Evolutionary conservation across 2,113 vertebrate species (phyloP).

Genomic region (Alligator sinensis): DNA sequence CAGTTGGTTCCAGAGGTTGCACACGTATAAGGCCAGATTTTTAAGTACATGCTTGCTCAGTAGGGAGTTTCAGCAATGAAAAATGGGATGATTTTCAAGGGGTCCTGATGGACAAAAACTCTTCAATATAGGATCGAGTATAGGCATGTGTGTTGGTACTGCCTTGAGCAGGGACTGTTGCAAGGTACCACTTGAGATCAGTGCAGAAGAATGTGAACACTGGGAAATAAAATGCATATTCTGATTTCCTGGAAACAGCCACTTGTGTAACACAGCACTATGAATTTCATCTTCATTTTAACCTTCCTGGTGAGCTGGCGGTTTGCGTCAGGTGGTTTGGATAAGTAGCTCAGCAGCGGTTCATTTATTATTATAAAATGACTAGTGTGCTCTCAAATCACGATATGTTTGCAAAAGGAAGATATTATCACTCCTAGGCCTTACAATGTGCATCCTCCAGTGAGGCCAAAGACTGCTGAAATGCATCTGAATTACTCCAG

Average conservation of each 20-base stretch:
- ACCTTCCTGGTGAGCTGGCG: background rate
- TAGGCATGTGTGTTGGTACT: background rate
- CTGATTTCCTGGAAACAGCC: background rate
- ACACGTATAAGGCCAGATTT: background rate
- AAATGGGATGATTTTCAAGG: background rate
- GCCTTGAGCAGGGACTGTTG: background rate
- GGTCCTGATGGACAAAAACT: background rate
- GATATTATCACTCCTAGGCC: background rate
- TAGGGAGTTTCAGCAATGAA: background rate
- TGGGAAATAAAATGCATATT: background rate
- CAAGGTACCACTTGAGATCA: background rate
- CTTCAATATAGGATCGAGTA: background rate
- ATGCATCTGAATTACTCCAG: background rate
- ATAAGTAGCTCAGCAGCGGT: background rate
- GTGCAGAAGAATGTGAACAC: background rate
- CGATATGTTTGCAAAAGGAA: background rate
- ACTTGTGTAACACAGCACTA: background rate
- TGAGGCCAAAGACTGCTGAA: background rate
- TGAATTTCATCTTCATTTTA: background rate
- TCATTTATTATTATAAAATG: background rate
- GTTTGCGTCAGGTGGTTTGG: background rate
- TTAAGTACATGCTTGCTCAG: background rate
- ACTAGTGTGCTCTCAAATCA: background rate
- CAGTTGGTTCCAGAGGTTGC: background rate
- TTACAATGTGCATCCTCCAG: background rate